Evolutionary conservation across 2,113 vertebrate species (phyloP).

Genomic region (Tachysurus fulvidraco): DNA sequence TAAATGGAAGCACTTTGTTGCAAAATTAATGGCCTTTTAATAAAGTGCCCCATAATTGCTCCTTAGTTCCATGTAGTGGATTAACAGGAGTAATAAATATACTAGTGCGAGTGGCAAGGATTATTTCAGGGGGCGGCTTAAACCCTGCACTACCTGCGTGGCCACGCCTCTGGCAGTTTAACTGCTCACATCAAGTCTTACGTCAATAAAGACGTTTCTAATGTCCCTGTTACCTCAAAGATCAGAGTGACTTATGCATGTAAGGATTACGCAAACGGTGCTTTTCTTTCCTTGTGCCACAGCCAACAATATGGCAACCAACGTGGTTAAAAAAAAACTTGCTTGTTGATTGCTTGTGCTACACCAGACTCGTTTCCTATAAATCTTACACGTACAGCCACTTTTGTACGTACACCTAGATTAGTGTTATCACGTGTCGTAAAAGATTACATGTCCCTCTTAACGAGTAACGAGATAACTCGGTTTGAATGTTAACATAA

Average conservation of each 20-base stretch:
- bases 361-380: neutral
- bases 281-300: neutral
- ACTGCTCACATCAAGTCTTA: neutral
- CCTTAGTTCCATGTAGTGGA: neutral
- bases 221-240: neutral
- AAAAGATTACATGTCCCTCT: neutral
- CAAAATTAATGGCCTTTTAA: neutral
- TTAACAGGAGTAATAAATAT: neutral
- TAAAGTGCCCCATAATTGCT: neutral
- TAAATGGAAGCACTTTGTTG: neutral
- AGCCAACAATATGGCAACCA: neutral
- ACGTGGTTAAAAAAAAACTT: too few relatives aligned
- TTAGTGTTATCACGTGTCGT: neutral
- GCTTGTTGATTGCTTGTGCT: neutral
- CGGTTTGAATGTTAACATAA: slow-evolving; percentile 27
- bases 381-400: neutral
- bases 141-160: neutral
- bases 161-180: neutral
- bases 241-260: too few relatives aligned
- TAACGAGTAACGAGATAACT: slow-evolving; percentile 6
- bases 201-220: neutral
- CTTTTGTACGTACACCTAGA: neutral
- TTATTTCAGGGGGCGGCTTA: neutral
- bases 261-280: neutral
- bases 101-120: neutral